A percentile compares a stretch with the other conserved stretches of the same genome.
Conservation (phyloP, 37 sponge, comb jelly and placozoan genomes). For the Lycopodina hypogea region DNA sequence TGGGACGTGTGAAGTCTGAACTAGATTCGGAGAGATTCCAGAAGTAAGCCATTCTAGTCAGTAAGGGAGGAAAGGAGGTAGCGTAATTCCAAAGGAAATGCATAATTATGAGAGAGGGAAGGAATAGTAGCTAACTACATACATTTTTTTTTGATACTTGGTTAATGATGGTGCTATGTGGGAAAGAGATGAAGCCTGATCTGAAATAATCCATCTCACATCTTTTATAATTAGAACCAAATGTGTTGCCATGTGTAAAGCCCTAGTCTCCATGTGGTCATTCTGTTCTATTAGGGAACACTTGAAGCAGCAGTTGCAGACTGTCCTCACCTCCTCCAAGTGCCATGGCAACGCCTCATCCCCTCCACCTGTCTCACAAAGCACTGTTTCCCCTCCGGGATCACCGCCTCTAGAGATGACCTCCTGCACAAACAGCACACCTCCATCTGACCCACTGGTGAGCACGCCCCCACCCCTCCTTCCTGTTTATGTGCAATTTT, state of each 20-base stretch:
- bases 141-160: background rate
- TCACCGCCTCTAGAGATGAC: background rate
- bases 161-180: no score
- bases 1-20: conserved; percentile 39
- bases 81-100: background rate
- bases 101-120: background rate
- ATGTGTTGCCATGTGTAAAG: no score
- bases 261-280: no score
- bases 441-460: background rate
- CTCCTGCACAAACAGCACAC: background rate
- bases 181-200: no score
- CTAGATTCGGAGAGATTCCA: conserved; percentile 56
- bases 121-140: no score
- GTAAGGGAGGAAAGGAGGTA: background rate
- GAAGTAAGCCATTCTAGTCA: conserved; percentile 25
- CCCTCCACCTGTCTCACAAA: background rate
- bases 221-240: no score
- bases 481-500: no score
- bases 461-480: background rate
- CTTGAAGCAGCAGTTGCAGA: conserved; percentile 29
- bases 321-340: background rate
- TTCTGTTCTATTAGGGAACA: conserved; percentile 36
- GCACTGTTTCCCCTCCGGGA: background rate
- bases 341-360: background rate
- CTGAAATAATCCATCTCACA: no score